Base-by-base conservation (phyloP, 2,797 vertebrate genomes). In the Xyrichtys novacula region DNA sequence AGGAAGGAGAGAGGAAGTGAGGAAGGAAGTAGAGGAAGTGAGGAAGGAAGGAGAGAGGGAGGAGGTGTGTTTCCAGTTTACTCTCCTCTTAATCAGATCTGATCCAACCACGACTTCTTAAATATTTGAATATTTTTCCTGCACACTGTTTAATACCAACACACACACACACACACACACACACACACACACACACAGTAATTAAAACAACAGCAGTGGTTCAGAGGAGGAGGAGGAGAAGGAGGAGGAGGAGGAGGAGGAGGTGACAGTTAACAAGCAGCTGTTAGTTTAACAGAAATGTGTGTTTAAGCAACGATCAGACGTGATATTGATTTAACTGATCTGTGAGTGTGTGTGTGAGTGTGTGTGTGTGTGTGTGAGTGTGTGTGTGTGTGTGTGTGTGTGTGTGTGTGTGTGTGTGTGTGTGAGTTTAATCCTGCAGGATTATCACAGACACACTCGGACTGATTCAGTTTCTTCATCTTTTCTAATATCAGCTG, bases 1-100 rank as follows among this genome's bases (percentile, higher is more conserved):
- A 39, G 36, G 34, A 38, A 5, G 95, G 96, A 97, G 93, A 69
- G 55, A 53, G 75, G 44, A 19, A 26, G 26, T 14, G 49, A n/a
- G 36, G 20, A 11, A 54, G 5, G n/a, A n/a, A 7, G 43, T 7
- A 12, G 38, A 4, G 14, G 2, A n/a, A 22, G 7, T 26, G 52
- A 78, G 29, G 17, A 15, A 17, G 9, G 28, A 2, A 7, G 39
- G 19, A 8, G 38, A 1, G 1, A 16, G 17, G 3, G 38, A 1
- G 23, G 23, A 7, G 34, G 17, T 1, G 6, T 4, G 28, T 36
- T 55, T 22, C 25, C 44, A 48, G 43, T 73, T 60, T 70, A 60
- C 23, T 29, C 31, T 54, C 50, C 46, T 65, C 31, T 39, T 55
- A 43, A 56, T 53, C 59, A 58, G 23, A 52, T 52, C 25, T 69